These are phyloP conservation scores for Neomonachus schauinslandi DNA, from an alignment of 2,113 vertebrate species.

Conservation along the genomic window DNA sequence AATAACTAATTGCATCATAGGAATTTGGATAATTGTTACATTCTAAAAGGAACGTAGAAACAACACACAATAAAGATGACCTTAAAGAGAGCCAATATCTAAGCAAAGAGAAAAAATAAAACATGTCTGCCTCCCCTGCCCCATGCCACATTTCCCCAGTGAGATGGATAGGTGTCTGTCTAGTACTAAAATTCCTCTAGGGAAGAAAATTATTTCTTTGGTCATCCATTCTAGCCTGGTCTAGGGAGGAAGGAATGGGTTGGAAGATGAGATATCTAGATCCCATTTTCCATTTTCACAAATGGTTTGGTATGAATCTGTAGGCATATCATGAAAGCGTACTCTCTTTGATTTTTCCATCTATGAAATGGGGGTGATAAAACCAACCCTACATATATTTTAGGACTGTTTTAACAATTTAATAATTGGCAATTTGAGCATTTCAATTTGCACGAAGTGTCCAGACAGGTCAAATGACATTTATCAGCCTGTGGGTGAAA, in stretches of 20 bases:
- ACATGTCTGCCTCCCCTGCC: neutral
- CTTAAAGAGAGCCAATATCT: neutral
- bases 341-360: neutral
- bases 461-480: neutral
- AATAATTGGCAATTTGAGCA: neutral
- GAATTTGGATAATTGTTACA: neutral
- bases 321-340: neutral
- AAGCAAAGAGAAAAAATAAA: neutral
- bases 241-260: neutral
- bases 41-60: neutral
- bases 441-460: neutral
- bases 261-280: neutral
- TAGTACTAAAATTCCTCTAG: neutral
- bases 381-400: neutral
- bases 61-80: neutral
- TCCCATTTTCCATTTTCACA: neutral
- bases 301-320: neutral
- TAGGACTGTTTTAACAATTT: neutral
- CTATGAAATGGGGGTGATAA: constrained; percentile 32
- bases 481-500: neutral
- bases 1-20: neutral
- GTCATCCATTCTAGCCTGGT: neutral
- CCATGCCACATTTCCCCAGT: neutral
- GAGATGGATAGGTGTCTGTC: neutral
- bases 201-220: neutral